Evolutionary conservation across 2,113 vertebrate species (phyloP).

Genomic region (Phalacrocorax carbo): DNA sequence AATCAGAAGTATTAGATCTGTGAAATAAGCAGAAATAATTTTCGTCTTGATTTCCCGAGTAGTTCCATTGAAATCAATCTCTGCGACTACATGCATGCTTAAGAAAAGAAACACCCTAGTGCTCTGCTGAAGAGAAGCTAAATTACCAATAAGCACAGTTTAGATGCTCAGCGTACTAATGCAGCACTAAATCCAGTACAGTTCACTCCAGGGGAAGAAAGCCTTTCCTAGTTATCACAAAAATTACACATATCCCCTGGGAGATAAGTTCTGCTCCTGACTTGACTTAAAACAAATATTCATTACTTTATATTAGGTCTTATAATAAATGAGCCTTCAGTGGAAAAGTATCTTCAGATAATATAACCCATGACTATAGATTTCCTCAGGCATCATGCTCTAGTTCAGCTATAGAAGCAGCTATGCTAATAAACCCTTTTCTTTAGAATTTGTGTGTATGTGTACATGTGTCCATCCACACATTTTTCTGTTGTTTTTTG

Average conservation of each 20-base stretch:
- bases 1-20: not conserved
- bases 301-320: slow-evolving; percentile 26
- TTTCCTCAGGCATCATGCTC: not conserved
- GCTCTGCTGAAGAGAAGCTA: slow-evolving; percentile 2
- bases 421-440: not conserved
- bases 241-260: not conserved
- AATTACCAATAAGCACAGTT: slow-evolving; percentile 12
- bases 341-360: not conserved
- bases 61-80: slow-evolving; percentile 24
- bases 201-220: slow-evolving; percentile 18
- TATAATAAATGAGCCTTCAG: slow-evolving; percentile 22
- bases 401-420: not conserved
- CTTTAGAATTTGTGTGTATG: not conserved
- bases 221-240: slow-evolving; percentile 14
- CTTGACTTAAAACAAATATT: slow-evolving; percentile 39
- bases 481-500: not conserved
- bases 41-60: not conserved
- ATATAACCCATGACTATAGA: not conserved
- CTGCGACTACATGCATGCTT: not conserved
- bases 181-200: not conserved
- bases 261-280: not conserved
- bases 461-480: not conserved
- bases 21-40: slow-evolving; percentile 20
- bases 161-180: not conserved
- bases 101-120: slow-evolving; percentile 13